A percentile compares a stretch with the other conserved stretches of the same genome.
These are phyloP conservation scores for Romanomermis culicivorax DNA, from an alignment of 2,888 invertebrate species.

Conservation along the genomic window DNA sequence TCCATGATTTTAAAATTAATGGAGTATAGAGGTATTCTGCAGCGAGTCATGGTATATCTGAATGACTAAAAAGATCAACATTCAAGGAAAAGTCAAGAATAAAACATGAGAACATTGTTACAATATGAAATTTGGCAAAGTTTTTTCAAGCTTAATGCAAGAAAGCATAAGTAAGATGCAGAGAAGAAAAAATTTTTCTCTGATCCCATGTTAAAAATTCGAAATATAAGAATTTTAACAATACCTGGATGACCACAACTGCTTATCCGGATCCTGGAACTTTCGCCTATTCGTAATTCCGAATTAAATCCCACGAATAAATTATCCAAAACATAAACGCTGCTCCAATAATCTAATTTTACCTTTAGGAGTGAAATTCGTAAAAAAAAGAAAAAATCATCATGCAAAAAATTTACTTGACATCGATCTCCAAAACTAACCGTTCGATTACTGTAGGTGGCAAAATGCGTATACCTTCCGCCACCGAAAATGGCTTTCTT, in stretches of 20 bases:
- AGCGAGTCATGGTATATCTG: too few relatives aligned
- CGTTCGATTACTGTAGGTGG: background rate
- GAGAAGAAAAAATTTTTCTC: too few relatives aligned
- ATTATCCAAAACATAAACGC: background rate
- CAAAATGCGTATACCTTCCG: background rate
- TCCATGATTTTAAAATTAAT: too few relatives aligned
- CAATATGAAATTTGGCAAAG: too few relatives aligned
- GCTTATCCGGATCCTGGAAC: background rate
- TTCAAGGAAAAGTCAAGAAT: too few relatives aligned
- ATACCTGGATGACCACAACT: background rate
- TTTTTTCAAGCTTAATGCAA: too few relatives aligned
- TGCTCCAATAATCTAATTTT: background rate
- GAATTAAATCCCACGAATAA: background rate
- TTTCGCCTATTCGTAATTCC: background rate
- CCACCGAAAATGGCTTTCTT: background rate
- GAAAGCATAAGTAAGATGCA: too few relatives aligned
- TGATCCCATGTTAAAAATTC: too few relatives aligned
- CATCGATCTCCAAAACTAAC: background rate
- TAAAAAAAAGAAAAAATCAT: background rate
- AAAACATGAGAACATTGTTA: too few relatives aligned
- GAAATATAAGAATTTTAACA: too few relatives aligned
- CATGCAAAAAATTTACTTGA: background rate
- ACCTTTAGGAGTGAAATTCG: background rate
- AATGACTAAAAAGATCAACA: too few relatives aligned
- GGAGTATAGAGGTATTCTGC: too few relatives aligned